Evolutionary conservation across 1,140 invertebrate genomes (phyloP).

Genomic region (Heliconius hewitsoni): DNA sequence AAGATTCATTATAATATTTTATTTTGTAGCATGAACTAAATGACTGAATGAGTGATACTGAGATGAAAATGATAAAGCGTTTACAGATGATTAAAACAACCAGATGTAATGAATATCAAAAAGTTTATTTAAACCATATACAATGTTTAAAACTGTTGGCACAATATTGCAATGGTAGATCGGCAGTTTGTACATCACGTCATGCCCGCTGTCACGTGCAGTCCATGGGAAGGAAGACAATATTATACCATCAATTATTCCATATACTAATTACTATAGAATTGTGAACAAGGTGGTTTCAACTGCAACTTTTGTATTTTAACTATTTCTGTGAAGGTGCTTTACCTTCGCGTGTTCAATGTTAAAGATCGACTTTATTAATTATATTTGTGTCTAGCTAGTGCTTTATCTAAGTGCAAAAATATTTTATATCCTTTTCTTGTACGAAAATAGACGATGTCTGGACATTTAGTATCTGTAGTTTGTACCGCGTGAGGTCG

Average conservation of each 20-base stretch:
- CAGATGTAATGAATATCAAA: constrained; percentile 58
- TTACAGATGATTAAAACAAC: constrained; percentile 42
- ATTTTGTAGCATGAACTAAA: not conserved
- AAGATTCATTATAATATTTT: not conserved
- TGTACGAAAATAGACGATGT: constrained; percentile 73
- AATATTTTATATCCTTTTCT: constrained; percentile 62
- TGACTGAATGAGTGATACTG: not conserved
- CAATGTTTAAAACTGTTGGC: constrained; percentile 67
- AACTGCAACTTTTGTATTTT: not conserved
- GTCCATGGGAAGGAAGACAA: constrained; percentile 7
- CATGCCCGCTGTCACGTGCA: not conserved
- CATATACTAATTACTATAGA: constrained; percentile 1
- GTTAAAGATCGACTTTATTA: constrained; percentile 1
- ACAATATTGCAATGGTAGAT: constrained; percentile 62
- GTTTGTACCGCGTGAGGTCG: constrained; percentile 65
- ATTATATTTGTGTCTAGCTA: constrained; percentile 44
- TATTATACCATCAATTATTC: constrained; percentile 28
- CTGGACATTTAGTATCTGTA: constrained; percentile 56
- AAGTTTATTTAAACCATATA: constrained; percentile 73
- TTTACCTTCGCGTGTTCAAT: constrained; percentile 12
- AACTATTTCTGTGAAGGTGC: constrained; percentile 1
- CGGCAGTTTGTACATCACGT: constrained; percentile 42
- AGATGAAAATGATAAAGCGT: constrained; percentile 9
- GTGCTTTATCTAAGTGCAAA: constrained; percentile 77
- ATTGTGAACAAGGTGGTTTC: not conserved